Evolutionary conservation across 2,888 invertebrate species (phyloP).

Genomic region (Panzeria rudis): DNA sequence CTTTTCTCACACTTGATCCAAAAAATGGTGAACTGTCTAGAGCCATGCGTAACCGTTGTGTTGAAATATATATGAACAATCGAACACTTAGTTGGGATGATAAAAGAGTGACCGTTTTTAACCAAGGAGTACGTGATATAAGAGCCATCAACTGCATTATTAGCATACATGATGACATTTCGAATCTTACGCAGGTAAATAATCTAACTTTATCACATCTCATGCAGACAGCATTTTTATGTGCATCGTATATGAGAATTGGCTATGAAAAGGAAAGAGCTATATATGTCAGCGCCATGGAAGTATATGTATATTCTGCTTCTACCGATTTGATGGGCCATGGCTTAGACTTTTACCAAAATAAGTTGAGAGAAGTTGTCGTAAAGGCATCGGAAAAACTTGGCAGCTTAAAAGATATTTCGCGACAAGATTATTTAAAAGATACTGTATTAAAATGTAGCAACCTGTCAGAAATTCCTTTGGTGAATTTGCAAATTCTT

Average conservation of each 20-base stretch:
- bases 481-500: slow-evolving; percentile 80
- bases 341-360: slow-evolving; percentile 81
- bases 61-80: slow-evolving; percentile 88
- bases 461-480: slow-evolving; percentile 76
- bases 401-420: not conserved
- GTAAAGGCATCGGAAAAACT: slow-evolving; percentile 75
- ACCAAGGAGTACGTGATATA: slow-evolving; percentile 84
- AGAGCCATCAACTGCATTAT: slow-evolving; percentile 84
- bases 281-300: slow-evolving; percentile 82
- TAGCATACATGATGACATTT: slow-evolving; percentile 83
- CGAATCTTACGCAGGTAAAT: slow-evolving; percentile 80
- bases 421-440: slow-evolving; percentile 74
- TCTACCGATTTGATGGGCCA: slow-evolving; percentile 81
- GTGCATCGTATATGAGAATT: slow-evolving; percentile 80
- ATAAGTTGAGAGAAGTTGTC: slow-evolving; percentile 81
- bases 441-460: slow-evolving; percentile 78
- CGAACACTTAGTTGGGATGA: slow-evolving; percentile 83
- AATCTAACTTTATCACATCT: slow-evolving; percentile 81
- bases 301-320: slow-evolving; percentile 83
- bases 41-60: slow-evolving; percentile 99
- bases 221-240: slow-evolving; percentile 80
- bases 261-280: slow-evolving; percentile 79
- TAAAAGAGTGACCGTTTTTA: slow-evolving; percentile 84
- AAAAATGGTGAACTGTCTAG: slow-evolving; percentile 97
- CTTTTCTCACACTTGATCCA: slow-evolving; percentile 97